Evolutionary conservation across 2,113 vertebrate species (phyloP), one percentile per base, ranked within the genome.

Genomic region (Sylvilagus bachmani): DNA sequence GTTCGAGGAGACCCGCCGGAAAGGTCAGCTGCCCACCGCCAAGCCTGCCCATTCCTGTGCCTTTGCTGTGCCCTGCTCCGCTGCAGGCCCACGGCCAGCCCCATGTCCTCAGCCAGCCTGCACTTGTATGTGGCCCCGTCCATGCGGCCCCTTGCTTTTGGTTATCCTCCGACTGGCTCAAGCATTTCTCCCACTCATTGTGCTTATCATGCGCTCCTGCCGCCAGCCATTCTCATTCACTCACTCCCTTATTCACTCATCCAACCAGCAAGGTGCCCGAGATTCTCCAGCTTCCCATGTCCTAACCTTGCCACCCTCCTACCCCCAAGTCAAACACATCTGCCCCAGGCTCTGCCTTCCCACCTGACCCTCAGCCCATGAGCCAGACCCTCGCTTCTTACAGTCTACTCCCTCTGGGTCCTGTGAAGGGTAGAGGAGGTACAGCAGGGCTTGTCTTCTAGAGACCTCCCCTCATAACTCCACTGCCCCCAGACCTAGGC

Each of bases 1-100:
- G 97, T 99, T 99, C 3, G 98, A 99, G 92, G 99, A 99, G 96
- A 97, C 98, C 25, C 98, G 98, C 67, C 97, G 98, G 51, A 99
- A 99, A 99, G 99, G 99, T 99, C 97, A 93, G 90, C n/a, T 14
- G 33, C 51, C n/a, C 44, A 1, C 51, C 24, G 53, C 27, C 10
- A 53, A 58, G 51, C 36, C 62, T 33, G 38, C 5, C 75, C n/a
- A 44, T 44, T 44, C 44, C 44, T 44, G 6, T 44, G 44, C 44
- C 1, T 2, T 31, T 10, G 44, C 24, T 78, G 8, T 61, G 79
- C 38, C n/a, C 88, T 9, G 31, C 51, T 88, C 19, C 2, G 7
- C 62, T 51, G 49, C 22, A 27, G 73, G 22, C 44, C 53, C 51
- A 78, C 22, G 38, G 38, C 19, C 66, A 87, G 71, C 51, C 24